These are phyloP conservation scores for Brachionus rotundiformis DNA, from an alignment of 1,140 invertebrate species.

Conservation along the genomic window DNA sequence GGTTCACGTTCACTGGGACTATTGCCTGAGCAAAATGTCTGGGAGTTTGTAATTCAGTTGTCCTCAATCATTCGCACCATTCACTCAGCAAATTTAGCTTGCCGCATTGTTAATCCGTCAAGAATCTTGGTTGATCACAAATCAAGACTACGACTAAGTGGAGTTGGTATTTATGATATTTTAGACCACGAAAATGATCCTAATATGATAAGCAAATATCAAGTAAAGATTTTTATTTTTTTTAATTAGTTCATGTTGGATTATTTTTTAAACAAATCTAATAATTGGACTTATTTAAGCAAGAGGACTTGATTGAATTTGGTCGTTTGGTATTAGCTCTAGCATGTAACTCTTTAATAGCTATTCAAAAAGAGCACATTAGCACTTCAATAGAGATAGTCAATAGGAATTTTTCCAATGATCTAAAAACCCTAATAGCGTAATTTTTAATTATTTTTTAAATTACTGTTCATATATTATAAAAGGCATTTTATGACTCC, in stretches of 20 bases:
- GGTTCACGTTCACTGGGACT: conserved; percentile 65
- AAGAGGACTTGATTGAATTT: conserved; percentile 86
- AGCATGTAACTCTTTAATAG: conserved; percentile 83
- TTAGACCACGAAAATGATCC: conserved; percentile 75
- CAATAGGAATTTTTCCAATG: conserved; percentile 79
- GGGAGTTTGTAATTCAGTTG: conserved; percentile 92
- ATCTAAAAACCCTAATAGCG: conserved; percentile 90
- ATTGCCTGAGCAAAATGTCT: conserved; percentile 85
- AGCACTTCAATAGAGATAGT: conserved; percentile 84
- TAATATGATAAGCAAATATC: conserved; percentile 73
- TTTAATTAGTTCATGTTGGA: background rate
- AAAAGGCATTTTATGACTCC: conserved; percentile 69
- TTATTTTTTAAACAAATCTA: too few relatives aligned
- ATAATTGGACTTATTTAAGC: conserved; percentile 63
- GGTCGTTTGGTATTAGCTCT: conserved; percentile 87
- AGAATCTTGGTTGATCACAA: conserved; percentile 40
- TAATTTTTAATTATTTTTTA: conserved; percentile 65
- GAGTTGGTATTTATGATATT: conserved; percentile 79
- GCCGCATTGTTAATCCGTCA: conserved; percentile 38
- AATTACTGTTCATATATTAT: too few relatives aligned
- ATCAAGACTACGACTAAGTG: conserved; percentile 73
- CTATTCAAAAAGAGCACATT: conserved; percentile 76
- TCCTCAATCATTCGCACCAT: conserved; percentile 88
- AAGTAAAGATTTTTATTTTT: conserved; percentile 56
- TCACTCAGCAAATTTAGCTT: conserved; percentile 75